Evolutionary conservation across 1,140 invertebrate genomes (phyloP).

Genomic region (Zaprionus nigranus): DNA sequence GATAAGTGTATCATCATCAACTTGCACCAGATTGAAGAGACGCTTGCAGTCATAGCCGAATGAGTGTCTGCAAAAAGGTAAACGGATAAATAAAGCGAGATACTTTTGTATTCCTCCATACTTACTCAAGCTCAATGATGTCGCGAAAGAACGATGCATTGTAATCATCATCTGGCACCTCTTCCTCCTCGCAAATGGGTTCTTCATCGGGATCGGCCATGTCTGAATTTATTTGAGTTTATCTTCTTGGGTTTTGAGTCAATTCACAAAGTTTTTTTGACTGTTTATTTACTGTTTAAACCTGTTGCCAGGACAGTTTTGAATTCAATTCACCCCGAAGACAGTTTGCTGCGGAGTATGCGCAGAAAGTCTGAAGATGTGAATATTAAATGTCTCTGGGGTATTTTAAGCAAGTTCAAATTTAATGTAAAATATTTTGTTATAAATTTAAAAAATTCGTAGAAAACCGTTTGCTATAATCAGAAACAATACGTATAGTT

Average conservation of each 20-base stretch:
- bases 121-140: slow-evolving; percentile 65
- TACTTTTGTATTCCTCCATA: neutral
- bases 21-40: slow-evolving; percentile 91
- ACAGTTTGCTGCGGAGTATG: slow-evolving; percentile 38
- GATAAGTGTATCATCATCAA: slow-evolving; percentile 89
- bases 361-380: slow-evolving; percentile 24
- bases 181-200: slow-evolving; percentile 43
- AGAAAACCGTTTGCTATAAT: neutral
- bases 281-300: slow-evolving; percentile 38
- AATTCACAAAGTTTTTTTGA: slow-evolving; percentile 48
- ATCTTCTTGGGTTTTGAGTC: slow-evolving; percentile 49
- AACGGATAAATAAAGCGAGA: neutral
- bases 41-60: slow-evolving; percentile 94
- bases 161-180: slow-evolving; percentile 11
- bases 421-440: neutral
- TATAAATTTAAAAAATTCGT: neutral
- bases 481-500: no score
- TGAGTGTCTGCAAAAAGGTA: slow-evolving; percentile 87
- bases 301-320: slow-evolving; percentile 53
- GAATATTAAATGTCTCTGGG: neutral
- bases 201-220: slow-evolving; percentile 49
- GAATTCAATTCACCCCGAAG: neutral
- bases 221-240: slow-evolving; percentile 21
- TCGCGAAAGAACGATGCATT: slow-evolving; percentile 54
- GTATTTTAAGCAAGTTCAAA: neutral